Base-by-base conservation (phyloP, 2,888 invertebrate genomes). In the Stenchaetothrips biformis region DNA sequence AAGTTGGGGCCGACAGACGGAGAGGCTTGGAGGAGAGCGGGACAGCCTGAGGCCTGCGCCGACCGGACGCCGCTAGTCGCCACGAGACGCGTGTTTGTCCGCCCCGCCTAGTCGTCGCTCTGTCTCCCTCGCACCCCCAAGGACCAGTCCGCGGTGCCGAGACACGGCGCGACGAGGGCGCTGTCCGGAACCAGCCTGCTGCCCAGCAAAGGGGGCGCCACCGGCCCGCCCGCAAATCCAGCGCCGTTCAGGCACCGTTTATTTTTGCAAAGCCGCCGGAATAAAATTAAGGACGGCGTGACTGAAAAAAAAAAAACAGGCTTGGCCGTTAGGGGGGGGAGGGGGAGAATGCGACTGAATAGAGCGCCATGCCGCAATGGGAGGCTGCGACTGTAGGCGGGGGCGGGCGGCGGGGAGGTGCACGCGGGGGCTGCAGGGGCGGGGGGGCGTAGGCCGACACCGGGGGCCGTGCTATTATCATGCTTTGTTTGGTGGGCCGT, bases 401-500 rank as follows among this genome's bases (percentile, higher is more conserved):
- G 67, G 67, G 1, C 25, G 25, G 67, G 67, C 2, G 67, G 7
- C 21, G 2, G 21, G 7, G 8, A 25, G 67, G 67, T 21, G 67
- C 4, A 25, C 2, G 67, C 9, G 25, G 67, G 67, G 25, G 67
- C 53, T 18, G 59, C 21, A 25, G 11, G 25, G 67, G 67, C 7
- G 21, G 21, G 25, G 67, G 67, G 25, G 21, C 0, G 67, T 13
- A 25, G 67, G 37, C 37, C 37, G 37, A 37, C 37, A 37, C 37
- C 37, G 37, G 37, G 37, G 37, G 37, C 37, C 67, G 9, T 4
- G 67, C 67, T 74, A 74, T 74, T 74, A 74, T 74, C 25, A 74
- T 74, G 67, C 67, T 74, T 74, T 74, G 67, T 74, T 74, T 74
- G 67, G 67, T 9, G 67, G 18, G 53, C 53, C 18, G 53, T 53